A percentile compares a stretch with the other conserved stretches of the same genome.
phyloP scores from a whole-genome alignment of 2,113 vertebrate species.

The Epinephelus lanceolatus region DNA sequence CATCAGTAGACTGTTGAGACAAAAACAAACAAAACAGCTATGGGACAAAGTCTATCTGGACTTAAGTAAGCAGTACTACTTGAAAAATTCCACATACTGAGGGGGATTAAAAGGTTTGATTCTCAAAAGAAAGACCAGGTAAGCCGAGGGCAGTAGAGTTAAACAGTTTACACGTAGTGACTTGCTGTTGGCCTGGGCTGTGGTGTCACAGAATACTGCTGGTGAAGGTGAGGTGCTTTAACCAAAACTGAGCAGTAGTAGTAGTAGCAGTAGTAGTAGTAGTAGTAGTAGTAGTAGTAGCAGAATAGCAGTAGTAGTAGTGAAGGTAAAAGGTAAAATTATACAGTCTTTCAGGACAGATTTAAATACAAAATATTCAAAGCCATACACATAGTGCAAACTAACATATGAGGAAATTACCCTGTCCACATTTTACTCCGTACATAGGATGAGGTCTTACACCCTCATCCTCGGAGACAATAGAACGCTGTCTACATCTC shows the following conservation, averaged over 20 bases:
- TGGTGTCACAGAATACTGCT: constrained; percentile 65
- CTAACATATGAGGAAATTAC: constrained; percentile 69
- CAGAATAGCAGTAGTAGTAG: constrained; percentile 15
- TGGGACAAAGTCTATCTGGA: constrained; percentile 3
- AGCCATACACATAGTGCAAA: constrained; percentile 78
- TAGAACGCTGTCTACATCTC: constrained; percentile 2
- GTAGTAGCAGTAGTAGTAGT: background rate
- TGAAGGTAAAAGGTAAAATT: constrained; percentile 35
- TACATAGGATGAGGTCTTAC: constrained; percentile 20
- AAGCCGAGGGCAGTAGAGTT: constrained; percentile 8
- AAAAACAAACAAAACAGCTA: constrained; percentile 30
- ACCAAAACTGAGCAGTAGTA: constrained; percentile 34
- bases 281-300: constrained; percentile 15
- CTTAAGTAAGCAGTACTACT: constrained; percentile 9
- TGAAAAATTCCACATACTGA: constrained; percentile 14
- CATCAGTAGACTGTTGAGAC: constrained; percentile 77
- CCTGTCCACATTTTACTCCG: constrained; percentile 53
- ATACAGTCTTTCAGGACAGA: constrained; percentile 45
- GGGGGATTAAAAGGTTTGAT: constrained; percentile 11
- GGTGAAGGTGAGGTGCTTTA: constrained; percentile 73
- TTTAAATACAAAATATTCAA: constrained; percentile 64
- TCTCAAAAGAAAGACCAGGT: constrained; percentile 13
- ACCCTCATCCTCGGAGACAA: constrained; percentile 22
- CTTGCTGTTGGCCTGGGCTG: constrained; percentile 12
- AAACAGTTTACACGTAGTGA: constrained; percentile 16